Evolutionary conservation across 2,797 vertebrate genomes (phyloP).

Genomic region (Epinephelus malabaricus): DNA sequence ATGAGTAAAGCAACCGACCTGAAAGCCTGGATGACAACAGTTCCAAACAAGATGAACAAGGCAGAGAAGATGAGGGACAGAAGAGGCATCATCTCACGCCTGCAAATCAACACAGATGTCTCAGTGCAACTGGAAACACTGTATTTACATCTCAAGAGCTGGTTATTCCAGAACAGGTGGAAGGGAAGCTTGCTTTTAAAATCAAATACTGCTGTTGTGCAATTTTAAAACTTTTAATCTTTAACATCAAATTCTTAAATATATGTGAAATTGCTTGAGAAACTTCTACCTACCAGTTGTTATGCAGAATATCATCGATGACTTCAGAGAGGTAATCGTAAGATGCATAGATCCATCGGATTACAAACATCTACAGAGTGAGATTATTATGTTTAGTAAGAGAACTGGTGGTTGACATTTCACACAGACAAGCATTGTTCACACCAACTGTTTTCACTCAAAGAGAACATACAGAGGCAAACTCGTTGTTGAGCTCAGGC

Average conservation of each 20-base stretch:
- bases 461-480: conserved; percentile 89
- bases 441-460: not conserved
- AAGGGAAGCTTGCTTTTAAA: no score
- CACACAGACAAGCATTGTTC: not conserved
- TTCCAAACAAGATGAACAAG: conserved; percentile 97
- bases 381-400: conserved; percentile 16
- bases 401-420: not conserved
- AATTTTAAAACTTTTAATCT: not conserved
- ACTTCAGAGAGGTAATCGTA: conserved; percentile 90
- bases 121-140: conserved; percentile 3
- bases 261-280: not conserved
- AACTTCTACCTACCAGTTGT: conserved; percentile 90
- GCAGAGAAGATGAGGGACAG: conserved; percentile 97
- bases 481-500: conserved; percentile 93
- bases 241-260: not conserved
- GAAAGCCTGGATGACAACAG: conserved; percentile 96
- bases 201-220: no score
- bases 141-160: not conserved
- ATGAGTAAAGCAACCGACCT: conserved; percentile 82
- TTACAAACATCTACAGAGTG: conserved; percentile 89
- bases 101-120: conserved; percentile 69
- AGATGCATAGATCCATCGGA: conserved; percentile 91
- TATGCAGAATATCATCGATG: conserved; percentile 93
- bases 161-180: not conserved
- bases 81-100: conserved; percentile 99